Evolutionary conservation across 2,888 invertebrate genomes (phyloP).

Genomic region (Drosophila meridionalis): DNA sequence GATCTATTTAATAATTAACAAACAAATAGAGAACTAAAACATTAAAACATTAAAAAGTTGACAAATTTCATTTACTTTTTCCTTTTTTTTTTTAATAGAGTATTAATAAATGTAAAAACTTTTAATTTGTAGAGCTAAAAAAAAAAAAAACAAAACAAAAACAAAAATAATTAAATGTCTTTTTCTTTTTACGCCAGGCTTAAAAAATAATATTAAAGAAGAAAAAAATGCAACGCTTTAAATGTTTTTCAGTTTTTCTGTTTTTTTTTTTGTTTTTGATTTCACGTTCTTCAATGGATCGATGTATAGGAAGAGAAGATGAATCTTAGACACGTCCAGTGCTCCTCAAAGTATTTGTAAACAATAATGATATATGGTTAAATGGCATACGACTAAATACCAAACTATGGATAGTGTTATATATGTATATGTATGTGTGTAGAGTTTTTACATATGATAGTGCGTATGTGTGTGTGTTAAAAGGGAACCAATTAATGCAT

Average conservation of each 20-base stretch:
- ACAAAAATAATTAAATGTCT: constrained; percentile 4
- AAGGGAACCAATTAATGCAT: constrained; percentile 75
- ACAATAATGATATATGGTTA: constrained; percentile 77
- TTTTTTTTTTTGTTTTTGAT: constrained; percentile 26
- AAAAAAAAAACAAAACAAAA: constrained; percentile 24
- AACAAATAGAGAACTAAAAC: constrained; percentile 48
- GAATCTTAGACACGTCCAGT: constrained; percentile 84
- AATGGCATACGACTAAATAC: constrained; percentile 24
- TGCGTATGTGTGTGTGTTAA: constrained; percentile 51
- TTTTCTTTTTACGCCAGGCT: constrained; percentile 47
- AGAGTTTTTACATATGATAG: constrained; percentile 27
- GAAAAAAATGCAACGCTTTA: constrained; percentile 40
- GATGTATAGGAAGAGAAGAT: constrained; percentile 38
- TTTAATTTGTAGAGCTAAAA: constrained; percentile 68
- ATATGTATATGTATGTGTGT: constrained; percentile 19
- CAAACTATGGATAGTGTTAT: constrained; percentile 41
- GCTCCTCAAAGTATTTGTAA: constrained; percentile 83
- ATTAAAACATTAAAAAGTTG: constrained; percentile 32
- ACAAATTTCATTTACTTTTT: constrained; percentile 39
- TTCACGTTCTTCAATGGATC: constrained; percentile 41
- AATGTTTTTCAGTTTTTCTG: constrained; percentile 40
- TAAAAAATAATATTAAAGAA: constrained; percentile 14
- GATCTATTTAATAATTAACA: constrained; percentile 81
- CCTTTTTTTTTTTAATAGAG: constrained; percentile 35
- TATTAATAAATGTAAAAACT: constrained; percentile 50